These are phyloP conservation scores for Circaetus gallicus DNA, from an alignment of 2,113 vertebrate species.

Conservation along the genomic window DNA sequence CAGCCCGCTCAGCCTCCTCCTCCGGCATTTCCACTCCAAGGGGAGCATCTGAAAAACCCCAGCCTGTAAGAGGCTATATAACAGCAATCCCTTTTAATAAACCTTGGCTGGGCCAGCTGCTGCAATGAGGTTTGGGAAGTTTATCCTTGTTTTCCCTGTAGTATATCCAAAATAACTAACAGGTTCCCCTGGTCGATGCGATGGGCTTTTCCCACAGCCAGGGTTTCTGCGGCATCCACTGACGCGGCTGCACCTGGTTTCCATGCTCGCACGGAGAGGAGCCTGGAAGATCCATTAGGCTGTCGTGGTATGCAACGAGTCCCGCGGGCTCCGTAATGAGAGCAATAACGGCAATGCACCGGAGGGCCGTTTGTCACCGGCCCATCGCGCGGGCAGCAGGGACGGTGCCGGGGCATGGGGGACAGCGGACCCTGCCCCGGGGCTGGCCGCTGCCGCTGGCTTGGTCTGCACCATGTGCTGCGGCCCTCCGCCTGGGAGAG, in stretches of 20 bases:
- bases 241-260: conserved; percentile 16
- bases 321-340: background rate
- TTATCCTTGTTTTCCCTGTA: conserved; percentile 9
- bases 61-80: background rate
- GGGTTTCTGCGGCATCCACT: background rate
- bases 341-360: background rate
- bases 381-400: background rate
- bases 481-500: background rate
- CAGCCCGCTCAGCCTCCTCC: background rate
- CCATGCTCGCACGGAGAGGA: background rate
- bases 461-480: background rate
- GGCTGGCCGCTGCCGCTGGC: background rate
- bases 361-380: background rate
- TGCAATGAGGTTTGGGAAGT: background rate
- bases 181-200: background rate
- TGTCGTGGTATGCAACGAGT: background rate
- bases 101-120: background rate
- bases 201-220: conserved; percentile 37
- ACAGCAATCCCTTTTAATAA: background rate
- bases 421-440: background rate
- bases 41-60: background rate
- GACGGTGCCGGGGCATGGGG: background rate
- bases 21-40: background rate
- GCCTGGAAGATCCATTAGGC: conserved; percentile 59
- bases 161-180: background rate